A percentile compares a stretch with the other conserved stretches of the same genome.
Evolutionary conservation across 1,140 invertebrate genomes (phyloP).

Genomic region (Drosophila sulfurigaster): DNA sequence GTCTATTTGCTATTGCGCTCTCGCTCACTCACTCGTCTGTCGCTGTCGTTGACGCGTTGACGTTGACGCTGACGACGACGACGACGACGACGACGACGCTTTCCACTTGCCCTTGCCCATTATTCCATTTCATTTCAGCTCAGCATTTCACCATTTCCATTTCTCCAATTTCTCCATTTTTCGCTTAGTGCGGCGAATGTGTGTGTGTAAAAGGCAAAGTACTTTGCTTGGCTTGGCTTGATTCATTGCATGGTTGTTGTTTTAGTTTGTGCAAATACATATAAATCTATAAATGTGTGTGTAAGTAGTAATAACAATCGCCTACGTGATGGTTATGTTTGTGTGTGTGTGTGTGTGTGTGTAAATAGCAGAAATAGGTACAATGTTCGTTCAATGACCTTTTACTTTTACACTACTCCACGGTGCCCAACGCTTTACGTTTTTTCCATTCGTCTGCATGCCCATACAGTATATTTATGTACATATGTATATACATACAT

Average conservation of each 20-base stretch:
- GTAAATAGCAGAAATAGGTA: constrained; percentile 73
- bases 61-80: background rate
- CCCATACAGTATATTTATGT: background rate
- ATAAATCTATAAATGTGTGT: constrained; percentile 5
- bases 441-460: constrained; percentile 1
- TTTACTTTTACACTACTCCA: constrained; percentile 75
- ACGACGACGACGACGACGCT: constrained; percentile 6
- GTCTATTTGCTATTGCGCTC: constrained; percentile 16
- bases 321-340: constrained; percentile 26
- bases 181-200: constrained; percentile 46
- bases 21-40: too few species aligned
- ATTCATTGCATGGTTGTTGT: constrained; percentile 49
- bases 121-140: constrained; percentile 44
- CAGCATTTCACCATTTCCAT: constrained; percentile 63
- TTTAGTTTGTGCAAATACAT: constrained; percentile 60
- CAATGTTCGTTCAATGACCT: constrained; percentile 81
- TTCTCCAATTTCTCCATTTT: constrained; percentile 71
- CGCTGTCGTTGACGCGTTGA: background rate
- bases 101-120: constrained; percentile 52
- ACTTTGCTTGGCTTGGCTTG: constrained; percentile 50
- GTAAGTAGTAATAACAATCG: constrained; percentile 35
- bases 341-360: constrained; percentile 32
- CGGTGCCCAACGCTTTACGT: constrained; percentile 7
- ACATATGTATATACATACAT: background rate
- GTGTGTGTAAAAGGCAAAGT: constrained; percentile 30